Evolutionary conservation across 2,113 vertebrate species (phyloP).

Genomic region (Trogon surrucura): DNA sequence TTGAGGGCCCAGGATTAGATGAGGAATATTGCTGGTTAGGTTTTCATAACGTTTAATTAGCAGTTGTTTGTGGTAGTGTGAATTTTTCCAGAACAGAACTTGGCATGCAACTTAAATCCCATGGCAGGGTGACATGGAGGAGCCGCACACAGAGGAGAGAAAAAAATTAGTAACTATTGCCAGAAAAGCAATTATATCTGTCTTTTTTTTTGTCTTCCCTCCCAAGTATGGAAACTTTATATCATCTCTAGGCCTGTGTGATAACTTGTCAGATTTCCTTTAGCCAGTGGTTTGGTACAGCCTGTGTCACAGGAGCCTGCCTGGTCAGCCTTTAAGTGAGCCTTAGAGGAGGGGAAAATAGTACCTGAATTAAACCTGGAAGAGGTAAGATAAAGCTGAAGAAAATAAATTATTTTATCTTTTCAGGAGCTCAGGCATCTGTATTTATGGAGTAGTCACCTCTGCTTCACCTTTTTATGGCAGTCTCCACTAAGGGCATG

Average conservation of each 20-base stretch:
- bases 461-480: not conserved
- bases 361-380: not conserved
- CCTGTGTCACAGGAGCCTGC: not conserved
- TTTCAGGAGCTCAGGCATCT: not conserved
- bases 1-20: not conserved
- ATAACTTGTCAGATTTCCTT: not conserved
- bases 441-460: not conserved
- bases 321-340: not conserved
- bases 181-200: not conserved
- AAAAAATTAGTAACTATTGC: not conserved
- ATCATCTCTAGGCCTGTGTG: not conserved
- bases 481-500: not conserved
- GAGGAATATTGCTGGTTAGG: not conserved
- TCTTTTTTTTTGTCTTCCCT: not conserved
- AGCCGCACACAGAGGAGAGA: not conserved
- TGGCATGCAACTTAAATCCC: not conserved
- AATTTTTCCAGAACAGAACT: not conserved
- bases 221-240: not conserved
- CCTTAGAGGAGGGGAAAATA: fast-evolving
- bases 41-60: not conserved
- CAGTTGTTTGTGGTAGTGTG: not conserved
- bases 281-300: not conserved
- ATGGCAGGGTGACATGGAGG: not conserved
- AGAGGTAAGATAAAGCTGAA: not conserved
- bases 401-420: not conserved